A percentile compares a stretch with the other conserved stretches of the same genome.
phyloP scores from a whole-genome alignment of 2,113 vertebrate genomes.

The Pogonocichla stellata region DNA sequence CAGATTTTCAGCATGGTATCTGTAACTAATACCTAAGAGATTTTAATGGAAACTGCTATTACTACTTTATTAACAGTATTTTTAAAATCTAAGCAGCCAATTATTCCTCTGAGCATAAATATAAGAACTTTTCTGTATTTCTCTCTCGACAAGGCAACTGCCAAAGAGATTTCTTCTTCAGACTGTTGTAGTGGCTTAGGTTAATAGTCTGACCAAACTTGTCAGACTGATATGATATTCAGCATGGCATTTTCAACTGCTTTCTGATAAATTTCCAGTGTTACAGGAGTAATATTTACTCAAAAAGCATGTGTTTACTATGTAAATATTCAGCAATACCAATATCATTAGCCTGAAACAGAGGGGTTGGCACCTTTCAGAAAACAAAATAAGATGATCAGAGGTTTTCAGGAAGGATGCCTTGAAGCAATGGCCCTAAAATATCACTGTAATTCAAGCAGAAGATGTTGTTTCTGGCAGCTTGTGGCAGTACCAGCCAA shows the following conservation, averaged over 20 bases:
- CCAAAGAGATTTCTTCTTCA: background rate
- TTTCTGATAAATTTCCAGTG: conserved; percentile 30
- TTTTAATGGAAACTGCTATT: background rate
- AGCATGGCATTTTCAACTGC: background rate
- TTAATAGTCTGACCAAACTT: conserved; percentile 32
- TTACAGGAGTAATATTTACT: background rate
- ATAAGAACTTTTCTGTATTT: background rate
- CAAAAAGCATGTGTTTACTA: background rate
- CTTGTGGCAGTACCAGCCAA: background rate
- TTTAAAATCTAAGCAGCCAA: background rate
- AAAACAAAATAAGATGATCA: background rate
- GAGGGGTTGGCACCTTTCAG: background rate
- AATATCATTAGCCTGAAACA: background rate
- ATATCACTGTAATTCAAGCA: background rate
- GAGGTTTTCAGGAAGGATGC: background rate
- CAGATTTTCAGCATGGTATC: background rate
- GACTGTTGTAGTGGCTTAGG: background rate
- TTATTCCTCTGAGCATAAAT: background rate
- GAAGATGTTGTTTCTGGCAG: background rate
- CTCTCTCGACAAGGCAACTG: background rate
- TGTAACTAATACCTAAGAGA: background rate
- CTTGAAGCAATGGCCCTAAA: background rate
- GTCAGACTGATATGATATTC: conserved; percentile 3
- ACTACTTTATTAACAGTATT: background rate
- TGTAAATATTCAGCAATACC: background rate